Evolutionary conservation across 2,113 vertebrate genomes (phyloP).

Genomic region (Tilapia sparmanii): DNA sequence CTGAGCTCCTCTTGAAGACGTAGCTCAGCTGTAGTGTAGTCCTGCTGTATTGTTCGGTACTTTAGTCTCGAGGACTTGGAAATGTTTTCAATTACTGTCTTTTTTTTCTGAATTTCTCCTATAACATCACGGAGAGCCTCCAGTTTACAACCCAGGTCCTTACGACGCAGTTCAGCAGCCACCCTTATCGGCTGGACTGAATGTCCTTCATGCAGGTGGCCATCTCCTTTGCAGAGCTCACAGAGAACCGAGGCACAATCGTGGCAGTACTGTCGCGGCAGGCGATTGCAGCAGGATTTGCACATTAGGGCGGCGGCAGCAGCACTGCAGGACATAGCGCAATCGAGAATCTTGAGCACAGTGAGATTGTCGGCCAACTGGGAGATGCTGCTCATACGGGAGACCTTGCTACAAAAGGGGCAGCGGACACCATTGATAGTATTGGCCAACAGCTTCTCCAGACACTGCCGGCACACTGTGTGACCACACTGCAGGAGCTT

Average conservation of each 20-base stretch:
- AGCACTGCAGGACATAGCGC: slow-evolving; percentile 75
- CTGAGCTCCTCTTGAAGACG: slow-evolving; percentile 87
- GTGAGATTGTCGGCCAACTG: slow-evolving; percentile 94
- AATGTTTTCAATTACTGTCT: slow-evolving; percentile 79
- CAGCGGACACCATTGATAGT: slow-evolving; percentile 96
- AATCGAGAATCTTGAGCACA: slow-evolving; percentile 93
- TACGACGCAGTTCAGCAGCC: slow-evolving; percentile 85
- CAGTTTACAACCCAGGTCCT: slow-evolving; percentile 79
- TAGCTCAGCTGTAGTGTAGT: slow-evolving; percentile 84
- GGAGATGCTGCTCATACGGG: slow-evolving; percentile 83
- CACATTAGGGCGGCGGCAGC: slow-evolving; percentile 86
- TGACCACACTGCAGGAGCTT: slow-evolving; percentile 96
- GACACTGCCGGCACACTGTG: slow-evolving; percentile 90
- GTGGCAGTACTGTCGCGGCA: slow-evolving; percentile 87
- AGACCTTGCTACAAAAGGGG: slow-evolving; percentile 95
- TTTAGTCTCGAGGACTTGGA: slow-evolving; percentile 80
- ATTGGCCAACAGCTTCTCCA: slow-evolving; percentile 90
- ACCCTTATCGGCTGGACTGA: slow-evolving; percentile 77
- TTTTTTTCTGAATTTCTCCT: slow-evolving; percentile 85
- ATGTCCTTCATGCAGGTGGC: slow-evolving; percentile 78
- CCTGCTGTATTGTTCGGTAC: slow-evolving; percentile 85
- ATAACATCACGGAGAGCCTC: slow-evolving; percentile 79
- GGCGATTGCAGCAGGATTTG: slow-evolving; percentile 80
- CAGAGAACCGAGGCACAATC: slow-evolving; percentile 82
- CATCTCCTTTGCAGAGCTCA: slow-evolving; percentile 80